Evolutionary conservation across 2,113 vertebrate species (phyloP).

Genomic region (Catharus fuscescens): DNA sequence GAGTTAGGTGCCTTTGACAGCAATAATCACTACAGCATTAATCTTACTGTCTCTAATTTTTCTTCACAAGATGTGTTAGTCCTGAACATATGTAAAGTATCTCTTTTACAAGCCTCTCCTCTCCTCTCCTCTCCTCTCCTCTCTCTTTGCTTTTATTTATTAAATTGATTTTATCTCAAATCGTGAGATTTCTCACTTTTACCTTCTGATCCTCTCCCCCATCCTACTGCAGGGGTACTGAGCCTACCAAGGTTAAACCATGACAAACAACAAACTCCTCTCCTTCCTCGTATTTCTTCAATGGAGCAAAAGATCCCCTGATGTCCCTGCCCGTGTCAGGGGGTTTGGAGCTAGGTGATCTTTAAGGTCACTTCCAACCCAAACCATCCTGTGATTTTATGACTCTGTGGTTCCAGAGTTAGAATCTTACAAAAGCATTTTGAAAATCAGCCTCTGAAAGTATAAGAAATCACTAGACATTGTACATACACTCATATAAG

Average conservation of each 20-base stretch:
- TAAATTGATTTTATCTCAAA: no score
- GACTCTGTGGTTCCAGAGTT: neutral
- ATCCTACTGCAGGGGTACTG: fast-evolving
- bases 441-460: neutral
- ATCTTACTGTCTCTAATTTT: no score
- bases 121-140: neutral
- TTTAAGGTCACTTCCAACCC: neutral
- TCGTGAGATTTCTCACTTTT: no score
- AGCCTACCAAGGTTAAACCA: neutral
- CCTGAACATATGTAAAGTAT: no score
- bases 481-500: neutral
- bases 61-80: no score
- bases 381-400: neutral
- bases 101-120: no score
- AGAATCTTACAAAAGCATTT: neutral
- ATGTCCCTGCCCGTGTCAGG: neutral
- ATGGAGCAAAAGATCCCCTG: neutral
- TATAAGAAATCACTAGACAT: neutral
- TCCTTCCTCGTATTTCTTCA: neutral
- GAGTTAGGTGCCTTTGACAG: no score
- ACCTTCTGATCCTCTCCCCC: no score
- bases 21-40: no score
- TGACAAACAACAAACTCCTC: neutral
- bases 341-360: neutral
- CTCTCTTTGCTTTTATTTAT: no score